A percentile compares a stretch with the other conserved stretches of the same genome.
Conservation (phyloP, 2,888 invertebrate genomes). For the Nemotelus nigrinus region DNA sequence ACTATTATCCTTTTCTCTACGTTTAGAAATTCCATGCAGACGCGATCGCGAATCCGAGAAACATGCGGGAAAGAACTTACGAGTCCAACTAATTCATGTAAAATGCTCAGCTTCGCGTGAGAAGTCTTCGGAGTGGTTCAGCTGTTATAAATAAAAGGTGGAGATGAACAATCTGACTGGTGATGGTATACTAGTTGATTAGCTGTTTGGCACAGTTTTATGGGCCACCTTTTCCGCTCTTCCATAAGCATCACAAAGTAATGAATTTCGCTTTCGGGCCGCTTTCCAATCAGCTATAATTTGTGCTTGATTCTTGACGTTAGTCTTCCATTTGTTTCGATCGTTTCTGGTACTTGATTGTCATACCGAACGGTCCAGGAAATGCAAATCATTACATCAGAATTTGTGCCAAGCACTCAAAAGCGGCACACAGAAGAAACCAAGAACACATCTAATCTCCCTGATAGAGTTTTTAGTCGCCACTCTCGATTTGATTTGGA, state of each 20-base stretch:
- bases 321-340: conserved; percentile 1
- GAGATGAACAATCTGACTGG: too few relatives aligned
- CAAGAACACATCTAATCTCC: neutral
- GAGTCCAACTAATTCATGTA: too few relatives aligned
- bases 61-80: too few relatives aligned
- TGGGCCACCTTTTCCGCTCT: conserved; percentile 22
- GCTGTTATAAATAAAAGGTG: too few relatives aligned
- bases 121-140: too few relatives aligned
- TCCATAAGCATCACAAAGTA: conserved; percentile 23
- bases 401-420: conserved; percentile 45
- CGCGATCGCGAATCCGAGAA: too few relatives aligned
- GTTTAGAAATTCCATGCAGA: too few relatives aligned
- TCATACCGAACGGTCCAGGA: neutral
- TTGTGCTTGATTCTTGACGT: conserved; percentile 35
- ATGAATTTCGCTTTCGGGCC: conserved; percentile 32
- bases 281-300: conserved; percentile 40
- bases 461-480: too few relatives aligned
- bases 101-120: too few relatives aligned
- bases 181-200: neutral
- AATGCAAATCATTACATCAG: conserved; percentile 48
- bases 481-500: too few relatives aligned
- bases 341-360: neutral
- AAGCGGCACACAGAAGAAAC: conserved; percentile 13
- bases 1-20: too few relatives aligned
- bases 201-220: neutral